Base-by-base conservation (phyloP, 2,797 vertebrate genomes). In the Pseudochaenichthys georgianus region DNA sequence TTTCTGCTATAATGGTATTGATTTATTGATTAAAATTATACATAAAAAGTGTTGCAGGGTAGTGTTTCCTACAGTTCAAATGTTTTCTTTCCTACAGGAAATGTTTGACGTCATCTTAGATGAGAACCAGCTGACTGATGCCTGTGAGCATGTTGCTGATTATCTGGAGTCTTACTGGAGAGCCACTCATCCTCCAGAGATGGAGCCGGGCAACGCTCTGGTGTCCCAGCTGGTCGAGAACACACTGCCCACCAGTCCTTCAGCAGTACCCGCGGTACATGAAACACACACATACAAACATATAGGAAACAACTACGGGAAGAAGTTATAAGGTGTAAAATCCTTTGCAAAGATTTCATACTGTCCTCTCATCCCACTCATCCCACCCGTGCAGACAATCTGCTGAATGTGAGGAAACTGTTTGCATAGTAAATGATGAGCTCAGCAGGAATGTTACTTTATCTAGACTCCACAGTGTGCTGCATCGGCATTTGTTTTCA, bases 91-190 rank as follows among this genome's bases (percentile, higher is more conserved):
- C 15, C 82, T 76, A 62, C 83, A 99, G 98, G 98, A 99, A 93
- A 95, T 97, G 93, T 99, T 98, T 68, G 98, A 99, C 68, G 96
- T 99, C 77, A 99, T 99, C 91, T 91, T 99, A 89, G 98, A 99
- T 76, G 98, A 99, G 94, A 99, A 99, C 93, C 98, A 99, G 94
- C 95, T 99, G 16, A 95, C 96, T 66, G 98, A 99, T 66, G 98
- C 98, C 60, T 99, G 98, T 91, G 98, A 99, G 88, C 98, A 99
- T 92, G 95, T 99, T 4, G 97, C 98, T 19, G 98, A 99, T 85
- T 99, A 99, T 66, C 92, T 99, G 92, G 98, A 99, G 94, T 96
- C 97, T 53, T 99, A 99, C 90, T 99, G 98, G 98, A 97, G 96
- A 93, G 96, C 98, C 80, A 98, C 98, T 48, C 98, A 98, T 68